Evolutionary conservation across 2,888 invertebrate genomes (phyloP).

Genomic region (Coenonympha glycerion): DNA sequence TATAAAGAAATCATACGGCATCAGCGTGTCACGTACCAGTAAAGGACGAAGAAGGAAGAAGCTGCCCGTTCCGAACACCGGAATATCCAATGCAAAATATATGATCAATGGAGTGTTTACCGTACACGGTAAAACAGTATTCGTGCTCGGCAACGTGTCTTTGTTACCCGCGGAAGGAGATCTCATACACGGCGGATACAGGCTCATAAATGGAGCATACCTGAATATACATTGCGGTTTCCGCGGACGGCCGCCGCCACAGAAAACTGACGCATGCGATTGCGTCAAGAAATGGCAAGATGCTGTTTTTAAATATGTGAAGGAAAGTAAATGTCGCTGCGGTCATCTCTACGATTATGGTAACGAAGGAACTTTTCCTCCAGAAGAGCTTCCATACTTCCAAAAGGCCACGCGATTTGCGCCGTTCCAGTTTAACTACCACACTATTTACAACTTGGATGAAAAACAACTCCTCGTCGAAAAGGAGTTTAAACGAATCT

Average conservation of each 20-base stretch:
- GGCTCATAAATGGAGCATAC: slow-evolving; percentile 34
- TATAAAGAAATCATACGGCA: slow-evolving; percentile 50
- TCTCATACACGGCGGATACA: slow-evolving; percentile 59
- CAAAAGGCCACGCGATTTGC: slow-evolving; percentile 44
- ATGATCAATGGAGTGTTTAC: slow-evolving; percentile 51
- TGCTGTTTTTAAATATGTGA: slow-evolving; percentile 45
- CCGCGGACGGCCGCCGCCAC: slow-evolving; percentile 40
- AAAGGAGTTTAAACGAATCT: slow-evolving; percentile 55
- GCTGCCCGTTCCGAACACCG: slow-evolving; percentile 47
- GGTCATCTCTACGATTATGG: slow-evolving; percentile 55
- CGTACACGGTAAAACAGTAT: slow-evolving; percentile 46
- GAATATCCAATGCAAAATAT: slow-evolving; percentile 49
- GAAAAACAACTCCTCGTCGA: slow-evolving; percentile 43
- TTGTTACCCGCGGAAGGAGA: slow-evolving; percentile 49
- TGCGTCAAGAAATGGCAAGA: slow-evolving; percentile 54
- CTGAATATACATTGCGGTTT: slow-evolving; percentile 56
- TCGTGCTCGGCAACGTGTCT: slow-evolving; percentile 45
- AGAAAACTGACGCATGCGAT: slow-evolving; percentile 47
- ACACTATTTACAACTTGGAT: slow-evolving; percentile 57
- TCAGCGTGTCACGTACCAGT: slow-evolving; percentile 39
- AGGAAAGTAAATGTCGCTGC: slow-evolving; percentile 54
- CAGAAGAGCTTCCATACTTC: slow-evolving; percentile 55
- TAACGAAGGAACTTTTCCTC: slow-evolving; percentile 49
- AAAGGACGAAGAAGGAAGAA: slow-evolving; percentile 38
- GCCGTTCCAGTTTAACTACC: slow-evolving; percentile 49